Conservation (phyloP, 2,113 vertebrate genomes). For the Macrotus californicus region DNA sequence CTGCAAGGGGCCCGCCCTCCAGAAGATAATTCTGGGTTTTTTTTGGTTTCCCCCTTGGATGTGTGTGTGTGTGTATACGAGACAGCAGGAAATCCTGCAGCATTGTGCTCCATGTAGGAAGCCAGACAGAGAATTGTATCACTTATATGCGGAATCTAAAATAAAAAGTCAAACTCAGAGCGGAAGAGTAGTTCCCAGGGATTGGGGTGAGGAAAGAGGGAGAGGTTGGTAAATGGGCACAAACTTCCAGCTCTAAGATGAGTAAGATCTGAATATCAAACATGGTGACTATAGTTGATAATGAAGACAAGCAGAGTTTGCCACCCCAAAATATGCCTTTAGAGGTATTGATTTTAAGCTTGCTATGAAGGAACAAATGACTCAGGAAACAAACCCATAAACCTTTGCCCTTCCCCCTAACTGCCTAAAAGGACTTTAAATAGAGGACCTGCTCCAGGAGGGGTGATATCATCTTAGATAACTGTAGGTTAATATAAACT, state of each 20-base stretch:
- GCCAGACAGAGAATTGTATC: neutral
- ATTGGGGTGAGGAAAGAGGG: neutral
- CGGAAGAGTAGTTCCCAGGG: neutral
- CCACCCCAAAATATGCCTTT: neutral
- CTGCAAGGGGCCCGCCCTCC: no score
- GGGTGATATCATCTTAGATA: no score
- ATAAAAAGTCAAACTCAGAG: neutral
- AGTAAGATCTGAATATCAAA: neutral
- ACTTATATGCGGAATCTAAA: neutral
- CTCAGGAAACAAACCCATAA: neutral
- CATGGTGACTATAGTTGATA: neutral
- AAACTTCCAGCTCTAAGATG: neutral
- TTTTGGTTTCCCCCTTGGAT: no score
- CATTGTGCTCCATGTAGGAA: neutral
- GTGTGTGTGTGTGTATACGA: no score
- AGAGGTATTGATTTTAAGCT: neutral
- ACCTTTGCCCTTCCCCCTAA: neutral
- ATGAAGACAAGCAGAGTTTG: neutral
- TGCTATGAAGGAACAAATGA: neutral
- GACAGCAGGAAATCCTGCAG: neutral
- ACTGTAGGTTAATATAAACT: neutral
- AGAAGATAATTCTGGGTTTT: no score
- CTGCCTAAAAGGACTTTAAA: neutral
- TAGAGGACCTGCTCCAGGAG: neutral
- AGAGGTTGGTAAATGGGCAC: neutral